A percentile compares a stretch with the other conserved stretches of the same genome.
These are phyloP conservation scores for human (Homo sapiens) DNA, from an alignment of 2,113 vertebrate genomes.

Conservation along the genomic window GRCh38 chr5:112118001-112118500, in stretches of 20 bases:
- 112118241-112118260: background rate
- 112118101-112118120: background rate
- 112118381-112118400: background rate
- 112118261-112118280: background rate
- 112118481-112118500: background rate
- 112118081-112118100: constrained; percentile 18
- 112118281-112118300: background rate
- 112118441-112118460: background rate
- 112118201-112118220: background rate
- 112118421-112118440: background rate
- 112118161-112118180: background rate
- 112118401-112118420: background rate
- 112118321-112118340: background rate
- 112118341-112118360: background rate
- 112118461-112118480: background rate
- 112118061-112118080: constrained; percentile 32
- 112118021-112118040: constrained; percentile 4
- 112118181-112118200: background rate
- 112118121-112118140: background rate
- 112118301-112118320: background rate
- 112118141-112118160: background rate
- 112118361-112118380: background rate
- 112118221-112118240: background rate
- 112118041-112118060: constrained; percentile 43
- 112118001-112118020: constrained; percentile 56